Base-by-base conservation (phyloP, 2,797 vertebrate genomes). In the Etheostoma nigrum region DNA sequence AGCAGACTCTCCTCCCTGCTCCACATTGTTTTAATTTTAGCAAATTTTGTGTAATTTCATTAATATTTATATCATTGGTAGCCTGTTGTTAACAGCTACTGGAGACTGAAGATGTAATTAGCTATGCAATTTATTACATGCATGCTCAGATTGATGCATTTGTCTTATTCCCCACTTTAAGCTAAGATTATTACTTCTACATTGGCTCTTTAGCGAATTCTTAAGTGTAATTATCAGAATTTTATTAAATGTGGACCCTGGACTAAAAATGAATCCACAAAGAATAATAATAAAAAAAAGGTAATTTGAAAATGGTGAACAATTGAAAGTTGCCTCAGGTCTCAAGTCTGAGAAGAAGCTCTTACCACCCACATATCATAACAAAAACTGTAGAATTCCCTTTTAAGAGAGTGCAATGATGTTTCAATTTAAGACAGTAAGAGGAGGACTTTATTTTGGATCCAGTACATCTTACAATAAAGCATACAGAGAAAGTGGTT, bases 241-340 rank as follows among this genome's bases (percentile, higher is more conserved):
- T 10, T 36, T 10, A 36, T 36, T 36, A 36, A 11, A 36, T 36
- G 36, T 10, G 36, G 36, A 10, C 3, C 8, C 19, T 65, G 8
- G 13, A 52, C 13, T 21, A 23, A 4, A n/a, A 16, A 10, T 13
- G 3, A 68, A 55, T 27, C 14, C 14, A 21, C 21, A n/a, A 6
- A 33, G 6, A 30, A 30, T 30, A 30, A 30, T 30, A 30, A 27
- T 27, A n/a, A n/a, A n/a, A n/a, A 27, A n/a, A 6, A 33, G 6
- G 54, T 15, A 25, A 58, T 18, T 14, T 16, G 36, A 74, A 73
- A 49, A 59, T 13, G 1, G 18, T 33, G 3, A 79, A 72, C 67
- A 61, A 74, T 82, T 69, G 49, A 63, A 76, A 76, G 16, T 27
- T 59, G 69, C 72, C 65, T 63, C 6, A 1, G 48, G 71, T 40